Percentiles rank a stretch among this genome's conserved stretches.
Conservation (phyloP, 1,140 invertebrate species). For the Pachypsylla venusta region DNA sequence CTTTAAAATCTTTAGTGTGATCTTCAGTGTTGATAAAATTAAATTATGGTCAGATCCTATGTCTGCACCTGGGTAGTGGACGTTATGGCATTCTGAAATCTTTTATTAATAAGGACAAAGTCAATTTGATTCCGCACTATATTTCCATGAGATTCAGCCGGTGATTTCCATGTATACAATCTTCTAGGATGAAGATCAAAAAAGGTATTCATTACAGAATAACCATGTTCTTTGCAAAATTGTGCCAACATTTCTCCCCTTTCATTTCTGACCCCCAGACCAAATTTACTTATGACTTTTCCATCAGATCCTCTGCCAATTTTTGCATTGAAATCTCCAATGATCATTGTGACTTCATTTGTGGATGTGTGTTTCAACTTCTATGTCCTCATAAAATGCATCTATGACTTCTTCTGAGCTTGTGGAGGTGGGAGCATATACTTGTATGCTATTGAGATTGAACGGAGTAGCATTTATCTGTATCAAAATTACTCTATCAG, state of each 20-base stretch:
- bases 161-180: conserved; percentile 29
- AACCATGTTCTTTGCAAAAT: conserved; percentile 26
- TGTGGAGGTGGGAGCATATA: conserved; percentile 27
- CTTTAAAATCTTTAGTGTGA: conserved; percentile 13
- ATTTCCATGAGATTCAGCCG: conserved; percentile 21
- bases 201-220: conserved; percentile 25
- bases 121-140: conserved; percentile 29
- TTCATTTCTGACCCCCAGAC: conserved; percentile 25
- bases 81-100: conserved; percentile 26
- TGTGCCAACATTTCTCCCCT: conserved; percentile 25
- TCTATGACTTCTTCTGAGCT: conserved; percentile 21
- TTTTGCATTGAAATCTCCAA: conserved; percentile 26
- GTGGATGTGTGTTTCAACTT: conserved; percentile 15
- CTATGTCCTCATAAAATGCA: conserved; percentile 21
- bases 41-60: conserved; percentile 27
- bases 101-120: conserved; percentile 26
- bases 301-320: conserved; percentile 18
- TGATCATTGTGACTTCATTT: conserved; percentile 20
- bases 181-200: conserved; percentile 26
- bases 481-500: conserved; percentile 20
- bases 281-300: conserved; percentile 18
- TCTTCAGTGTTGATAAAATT: conserved; percentile 17
- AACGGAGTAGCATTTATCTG: conserved; percentile 16
- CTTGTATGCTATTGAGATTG: conserved; percentile 27
- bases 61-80: conserved; percentile 20